Base-by-base conservation (phyloP, 1,140 invertebrate species). In the Lycorma delicatula region DNA sequence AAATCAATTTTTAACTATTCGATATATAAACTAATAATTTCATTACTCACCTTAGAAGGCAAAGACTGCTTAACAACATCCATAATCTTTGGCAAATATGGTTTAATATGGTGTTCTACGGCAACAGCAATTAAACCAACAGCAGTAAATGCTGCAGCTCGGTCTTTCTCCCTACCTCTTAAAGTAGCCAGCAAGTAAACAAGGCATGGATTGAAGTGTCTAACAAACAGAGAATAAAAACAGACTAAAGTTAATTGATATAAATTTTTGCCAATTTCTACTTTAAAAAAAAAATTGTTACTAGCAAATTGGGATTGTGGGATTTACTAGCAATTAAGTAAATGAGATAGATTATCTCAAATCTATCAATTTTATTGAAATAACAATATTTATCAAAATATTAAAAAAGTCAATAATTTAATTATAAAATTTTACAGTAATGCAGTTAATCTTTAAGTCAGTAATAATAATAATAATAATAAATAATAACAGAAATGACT, bases 71-170 rank as follows among this genome's bases (percentile, higher is more conserved):
- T 86, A 13, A 98, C 86, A 7, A 87, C 80, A 60, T 91, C 86
- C 85, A 97, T 91, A 38, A 97, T 92, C 67, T 80, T 82, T 0
- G 84, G 80, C 13, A 97, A 74, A 67, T 92, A 86, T 3, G 77
- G 79, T 65, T 87, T 84, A 31, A 96, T 93, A 34, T 88, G 81
- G 48, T 83, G 78, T 38, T 85, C 87, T 0, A 97, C 84, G n/a
- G 93, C 93, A 13, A 96, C 86, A 1, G 93, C 87, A 64, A 97
- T 82, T 1, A 96, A 77, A 27, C 95, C 95, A 48, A 97, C 81
- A 9, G 93, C 88, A 6, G 89, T 85, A 68, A 97, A 97, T 0
- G 92, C 90, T 63, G 83, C 81, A 29, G 86, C 84, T 58, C 86
- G 79, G 68, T 96, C 91, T 64, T 87, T 87, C 53, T 93, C 89